A percentile compares a stretch with the other conserved stretches of the same genome.
Conservation (phyloP, 2,797 vertebrate species). For the Morus bassanus region DNA sequence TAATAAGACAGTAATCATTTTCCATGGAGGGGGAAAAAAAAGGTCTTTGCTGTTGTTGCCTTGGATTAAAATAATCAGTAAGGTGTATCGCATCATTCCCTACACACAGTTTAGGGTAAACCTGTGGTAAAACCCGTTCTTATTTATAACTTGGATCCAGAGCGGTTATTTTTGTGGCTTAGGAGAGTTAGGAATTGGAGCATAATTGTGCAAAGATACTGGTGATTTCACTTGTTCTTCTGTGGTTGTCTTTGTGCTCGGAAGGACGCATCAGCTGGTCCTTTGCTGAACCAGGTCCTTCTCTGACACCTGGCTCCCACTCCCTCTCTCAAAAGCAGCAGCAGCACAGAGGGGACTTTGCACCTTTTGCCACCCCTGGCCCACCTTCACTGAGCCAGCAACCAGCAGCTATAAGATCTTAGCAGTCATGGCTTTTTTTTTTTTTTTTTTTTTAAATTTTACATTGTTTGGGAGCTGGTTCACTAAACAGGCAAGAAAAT, state of each 20-base stretch:
- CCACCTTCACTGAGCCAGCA: accelerated
- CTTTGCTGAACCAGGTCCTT: neutral
- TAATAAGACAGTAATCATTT: neutral
- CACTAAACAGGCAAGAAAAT: neutral
- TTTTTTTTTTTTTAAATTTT: neutral
- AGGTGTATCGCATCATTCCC: neutral
- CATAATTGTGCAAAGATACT: neutral
- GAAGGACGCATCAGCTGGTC: accelerated
- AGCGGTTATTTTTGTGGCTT: neutral
- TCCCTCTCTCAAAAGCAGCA: neutral
- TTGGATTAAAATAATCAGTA: neutral
- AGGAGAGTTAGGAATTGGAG: neutral
- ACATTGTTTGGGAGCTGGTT: neutral
- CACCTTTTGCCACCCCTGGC: neutral
- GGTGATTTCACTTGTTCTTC: neutral
- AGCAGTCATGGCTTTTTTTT: neutral
- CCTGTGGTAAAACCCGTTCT: neutral
- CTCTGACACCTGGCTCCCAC: neutral
- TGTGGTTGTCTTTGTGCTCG: neutral
- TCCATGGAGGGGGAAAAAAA: neutral
- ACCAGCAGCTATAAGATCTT: neutral
- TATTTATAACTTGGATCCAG: neutral
- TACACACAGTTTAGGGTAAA: neutral
- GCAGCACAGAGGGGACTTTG: neutral
- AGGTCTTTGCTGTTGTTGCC: neutral